Base-by-base conservation (phyloP, 2,888 invertebrate species). In the Andrena haemorrhoa region DNA sequence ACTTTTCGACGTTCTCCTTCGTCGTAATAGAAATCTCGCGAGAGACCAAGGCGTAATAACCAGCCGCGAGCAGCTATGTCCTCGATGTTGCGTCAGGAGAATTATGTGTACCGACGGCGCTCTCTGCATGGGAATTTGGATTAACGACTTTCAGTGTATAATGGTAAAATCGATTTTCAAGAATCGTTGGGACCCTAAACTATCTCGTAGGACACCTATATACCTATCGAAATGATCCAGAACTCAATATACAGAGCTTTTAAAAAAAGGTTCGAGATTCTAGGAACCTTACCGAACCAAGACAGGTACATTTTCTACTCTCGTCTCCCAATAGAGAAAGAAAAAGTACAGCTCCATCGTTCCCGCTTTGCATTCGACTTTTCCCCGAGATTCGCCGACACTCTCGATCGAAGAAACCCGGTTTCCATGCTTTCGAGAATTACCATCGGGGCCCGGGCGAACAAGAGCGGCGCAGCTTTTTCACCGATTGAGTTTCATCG, bases 401-500 rank as follows among this genome's bases (percentile, higher is more conserved):
- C n/a, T 41, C 12, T 41, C 41, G 23, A 23, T 56, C 35, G n/a
- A 77, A 70, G 74, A 71, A 81, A 70, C 12, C 64, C 8, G 49
- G 58, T 33, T 74, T 79, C 56, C 49, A 71, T 71, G 74, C 79
- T 79, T 71, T 82, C 79, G 56, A 79, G 61, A 77, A 83, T 74
- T 65, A 75, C 65, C 53, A 64, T 76, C 74, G 26, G 41, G 10
- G 49, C 41, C 51, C 23, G 29, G 16, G 33, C 58, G 51, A 68
- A 8, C 69, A 35, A 61, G 29, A 69, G 35, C 65, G 41, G 33
- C 20, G 33, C 75, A 29, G 68, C 64, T 84, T 86, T 86, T 86
- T 86, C 86, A 70, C 29, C 72, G 77, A 86, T 77, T 76, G 73
- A 86, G 82, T 86, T 86, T 86, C 77, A 86, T 86, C 84, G 84